phyloP scores from a whole-genome alignment of 1,140 invertebrate species.

The Drosophila watanabei region DNA sequence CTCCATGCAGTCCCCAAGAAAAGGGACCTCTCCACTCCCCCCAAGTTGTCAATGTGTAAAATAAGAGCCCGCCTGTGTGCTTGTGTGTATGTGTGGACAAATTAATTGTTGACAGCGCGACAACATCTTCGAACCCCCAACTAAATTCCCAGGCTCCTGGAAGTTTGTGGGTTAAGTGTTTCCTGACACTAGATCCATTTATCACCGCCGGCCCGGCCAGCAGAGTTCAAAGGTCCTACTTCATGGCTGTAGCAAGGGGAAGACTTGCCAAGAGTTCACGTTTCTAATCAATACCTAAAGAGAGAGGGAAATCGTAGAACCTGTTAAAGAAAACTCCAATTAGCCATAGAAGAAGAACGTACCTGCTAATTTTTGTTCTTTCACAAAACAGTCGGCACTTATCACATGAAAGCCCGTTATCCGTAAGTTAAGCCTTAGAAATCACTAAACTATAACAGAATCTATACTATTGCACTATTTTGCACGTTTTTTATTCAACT shows the following conservation, averaged over 20 bases:
- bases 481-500: background rate
- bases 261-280: background rate
- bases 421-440: background rate
- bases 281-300: slow-evolving; percentile 28
- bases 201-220: slow-evolving; percentile 44
- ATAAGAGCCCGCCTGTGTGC: slow-evolving; percentile 8
- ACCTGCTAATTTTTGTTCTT: background rate
- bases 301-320: background rate
- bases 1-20: slow-evolving; percentile 28
- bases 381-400: too few relatives aligned
- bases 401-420: background rate
- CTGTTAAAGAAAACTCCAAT: background rate
- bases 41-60: slow-evolving; percentile 32
- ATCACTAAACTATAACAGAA: background rate
- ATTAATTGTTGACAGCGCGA: slow-evolving; percentile 77
- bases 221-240: slow-evolving; percentile 49
- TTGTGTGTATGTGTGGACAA: slow-evolving; percentile 37
- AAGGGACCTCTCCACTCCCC: slow-evolving; percentile 1
- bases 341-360: too few relatives aligned
- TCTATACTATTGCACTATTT: background rate
- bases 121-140: slow-evolving; percentile 45
- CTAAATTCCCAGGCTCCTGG: slow-evolving; percentile 14
- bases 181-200: slow-evolving; percentile 59
- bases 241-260: slow-evolving; percentile 4
- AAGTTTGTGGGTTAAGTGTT: slow-evolving; percentile 58